Conservation (phyloP, 2,113 vertebrate species). For the Cathartes aura region DNA sequence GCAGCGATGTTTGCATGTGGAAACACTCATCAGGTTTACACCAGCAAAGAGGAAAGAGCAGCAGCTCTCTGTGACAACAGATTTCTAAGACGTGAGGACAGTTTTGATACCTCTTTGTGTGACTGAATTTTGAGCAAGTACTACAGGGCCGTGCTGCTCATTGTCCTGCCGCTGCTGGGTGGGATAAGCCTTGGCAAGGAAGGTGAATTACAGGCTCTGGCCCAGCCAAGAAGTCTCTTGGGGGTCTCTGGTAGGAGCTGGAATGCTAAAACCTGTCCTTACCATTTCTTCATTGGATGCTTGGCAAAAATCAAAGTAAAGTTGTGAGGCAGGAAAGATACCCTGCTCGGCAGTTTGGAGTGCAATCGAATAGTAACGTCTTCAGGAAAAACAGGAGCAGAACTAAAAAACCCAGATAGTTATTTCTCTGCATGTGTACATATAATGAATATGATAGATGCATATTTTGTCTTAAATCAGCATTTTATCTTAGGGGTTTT, state of each 20-base stretch:
- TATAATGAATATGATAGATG: background rate
- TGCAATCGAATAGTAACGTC: background rate
- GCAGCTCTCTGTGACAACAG: background rate
- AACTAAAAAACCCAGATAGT: background rate
- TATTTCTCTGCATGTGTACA: background rate
- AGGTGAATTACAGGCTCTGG: background rate
- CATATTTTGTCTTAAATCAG: background rate
- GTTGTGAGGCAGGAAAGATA: background rate
- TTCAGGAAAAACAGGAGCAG: background rate
- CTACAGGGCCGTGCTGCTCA: fast-evolving
- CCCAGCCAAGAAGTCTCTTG: background rate
- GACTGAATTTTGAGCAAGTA: background rate
- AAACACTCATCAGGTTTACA: background rate
- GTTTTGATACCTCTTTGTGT: background rate
- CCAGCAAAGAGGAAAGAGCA: background rate
- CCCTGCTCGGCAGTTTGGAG: background rate
- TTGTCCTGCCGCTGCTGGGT: background rate
- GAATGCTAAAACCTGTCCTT: background rate
- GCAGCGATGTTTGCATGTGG: background rate
- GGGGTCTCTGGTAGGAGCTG: background rate
- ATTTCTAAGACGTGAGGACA: background rate
- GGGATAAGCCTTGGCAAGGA: background rate
- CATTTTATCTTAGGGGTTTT: background rate
- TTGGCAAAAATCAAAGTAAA: background rate
- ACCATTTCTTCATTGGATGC: background rate